Conservation (phyloP, 2,797 vertebrate genomes). For the Poecilia gillii region DNA sequence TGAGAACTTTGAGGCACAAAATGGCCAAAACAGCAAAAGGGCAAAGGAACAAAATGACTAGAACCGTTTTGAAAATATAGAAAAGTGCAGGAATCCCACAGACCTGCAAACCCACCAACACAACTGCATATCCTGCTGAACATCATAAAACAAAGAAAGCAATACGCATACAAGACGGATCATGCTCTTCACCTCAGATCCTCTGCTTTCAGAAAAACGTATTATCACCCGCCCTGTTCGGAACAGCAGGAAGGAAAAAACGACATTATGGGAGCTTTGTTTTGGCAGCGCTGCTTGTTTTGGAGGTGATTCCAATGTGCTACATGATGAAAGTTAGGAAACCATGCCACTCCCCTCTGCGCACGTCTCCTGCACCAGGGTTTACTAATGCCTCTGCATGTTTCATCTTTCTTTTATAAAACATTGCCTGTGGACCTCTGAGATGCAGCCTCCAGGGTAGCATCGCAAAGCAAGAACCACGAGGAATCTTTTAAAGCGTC, state of each 20-base stretch:
- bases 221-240: not conserved
- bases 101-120: not conserved
- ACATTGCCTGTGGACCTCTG: conserved; percentile 17
- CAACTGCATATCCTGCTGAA: not conserved
- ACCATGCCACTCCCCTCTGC: conserved; percentile 15
- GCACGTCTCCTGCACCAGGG: conserved; percentile 41
- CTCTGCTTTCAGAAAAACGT: not conserved
- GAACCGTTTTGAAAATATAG: not conserved
- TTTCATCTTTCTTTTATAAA: conserved; percentile 63
- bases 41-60: not conserved
- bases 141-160: not conserved
- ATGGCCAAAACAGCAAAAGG: not conserved
- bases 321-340: conserved; percentile 21
- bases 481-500: conserved; percentile 63
- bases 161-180: not conserved
- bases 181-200: not conserved
- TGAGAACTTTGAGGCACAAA: not conserved
- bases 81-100: not conserved
- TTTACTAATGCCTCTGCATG: conserved; percentile 56
- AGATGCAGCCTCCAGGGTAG: conserved; percentile 31
- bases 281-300: conserved; percentile 1
- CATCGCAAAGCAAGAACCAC: conserved; percentile 38
- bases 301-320: conserved; percentile 5
- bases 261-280: not conserved
- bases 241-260: not conserved